Evolutionary conservation across 1,140 invertebrate genomes (phyloP).

Genomic region (Doryteuthis pealeii): DNA sequence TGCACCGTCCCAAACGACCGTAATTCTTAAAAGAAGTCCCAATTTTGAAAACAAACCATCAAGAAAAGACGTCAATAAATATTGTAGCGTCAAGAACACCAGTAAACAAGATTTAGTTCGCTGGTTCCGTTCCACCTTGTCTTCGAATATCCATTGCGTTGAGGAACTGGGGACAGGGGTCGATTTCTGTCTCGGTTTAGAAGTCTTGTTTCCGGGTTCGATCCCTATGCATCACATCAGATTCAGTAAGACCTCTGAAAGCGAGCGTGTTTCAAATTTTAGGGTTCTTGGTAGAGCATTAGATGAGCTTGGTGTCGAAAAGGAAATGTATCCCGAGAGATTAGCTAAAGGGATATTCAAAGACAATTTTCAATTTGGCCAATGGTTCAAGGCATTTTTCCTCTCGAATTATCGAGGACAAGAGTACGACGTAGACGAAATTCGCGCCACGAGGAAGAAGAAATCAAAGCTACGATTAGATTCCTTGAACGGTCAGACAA

Average conservation of each 20-base stretch:
- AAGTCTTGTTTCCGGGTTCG: neutral
- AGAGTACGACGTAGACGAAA: neutral
- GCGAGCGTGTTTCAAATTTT: neutral
- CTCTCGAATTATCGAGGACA: neutral
- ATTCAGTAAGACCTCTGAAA: neutral
- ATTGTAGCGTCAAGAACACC: neutral
- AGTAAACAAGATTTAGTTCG: neutral
- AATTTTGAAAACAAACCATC: neutral
- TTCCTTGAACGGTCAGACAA: no score
- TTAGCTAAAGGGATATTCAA: neutral
- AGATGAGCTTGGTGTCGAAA: neutral
- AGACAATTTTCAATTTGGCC: neutral
- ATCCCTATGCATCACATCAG: neutral
- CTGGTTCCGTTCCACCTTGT: neutral
- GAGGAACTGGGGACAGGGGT: neutral
- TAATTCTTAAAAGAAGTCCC: neutral
- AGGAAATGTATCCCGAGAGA: neutral
- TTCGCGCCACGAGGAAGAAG: no score
- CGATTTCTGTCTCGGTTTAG: neutral
- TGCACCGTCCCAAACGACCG: neutral
- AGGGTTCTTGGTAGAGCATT: neutral
- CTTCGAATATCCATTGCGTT: neutral
- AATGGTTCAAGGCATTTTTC: neutral
- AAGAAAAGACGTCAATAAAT: neutral
- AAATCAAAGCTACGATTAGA: no score